Evolutionary conservation across 1,140 invertebrate genomes (phyloP).

Genomic region (Polypedilum pembai): DNA sequence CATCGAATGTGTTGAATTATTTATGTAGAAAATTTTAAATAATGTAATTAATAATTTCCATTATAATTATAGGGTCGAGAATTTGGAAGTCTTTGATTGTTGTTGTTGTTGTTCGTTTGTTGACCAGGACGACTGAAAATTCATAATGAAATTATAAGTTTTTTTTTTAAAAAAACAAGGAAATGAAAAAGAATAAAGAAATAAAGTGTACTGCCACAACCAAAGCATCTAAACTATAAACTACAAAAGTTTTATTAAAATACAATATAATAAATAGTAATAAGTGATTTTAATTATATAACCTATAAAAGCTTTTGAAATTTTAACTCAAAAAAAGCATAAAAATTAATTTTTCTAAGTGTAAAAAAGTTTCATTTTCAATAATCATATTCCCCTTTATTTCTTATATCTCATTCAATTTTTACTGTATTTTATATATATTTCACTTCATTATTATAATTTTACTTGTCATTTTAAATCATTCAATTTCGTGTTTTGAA

Average conservation of each 20-base stretch:
- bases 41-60: conserved; percentile 8
- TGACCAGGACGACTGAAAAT: not conserved
- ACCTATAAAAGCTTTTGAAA: too few species aligned
- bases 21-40: not conserved
- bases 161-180: not conserved
- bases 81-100: not conserved
- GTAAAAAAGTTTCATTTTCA: not conserved
- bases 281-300: too few species aligned
- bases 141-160: not conserved
- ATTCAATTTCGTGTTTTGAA: not conserved
- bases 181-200: not conserved
- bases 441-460: not conserved
- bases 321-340: too few species aligned
- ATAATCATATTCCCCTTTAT: conserved; percentile 14
- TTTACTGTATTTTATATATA: conserved; percentile 1
- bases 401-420: not conserved
- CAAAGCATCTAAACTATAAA: too few species aligned
- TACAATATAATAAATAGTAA: too few species aligned
- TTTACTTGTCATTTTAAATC: not conserved
- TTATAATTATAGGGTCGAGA: not conserved
- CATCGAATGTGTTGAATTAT: not conserved
- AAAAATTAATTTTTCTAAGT: too few species aligned
- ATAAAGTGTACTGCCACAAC: not conserved
- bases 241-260: too few species aligned
- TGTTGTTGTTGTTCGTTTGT: not conserved